These are phyloP conservation scores for Taurulus bubalis DNA, from an alignment of 2,113 vertebrate species.

Conservation along the genomic window DNA sequence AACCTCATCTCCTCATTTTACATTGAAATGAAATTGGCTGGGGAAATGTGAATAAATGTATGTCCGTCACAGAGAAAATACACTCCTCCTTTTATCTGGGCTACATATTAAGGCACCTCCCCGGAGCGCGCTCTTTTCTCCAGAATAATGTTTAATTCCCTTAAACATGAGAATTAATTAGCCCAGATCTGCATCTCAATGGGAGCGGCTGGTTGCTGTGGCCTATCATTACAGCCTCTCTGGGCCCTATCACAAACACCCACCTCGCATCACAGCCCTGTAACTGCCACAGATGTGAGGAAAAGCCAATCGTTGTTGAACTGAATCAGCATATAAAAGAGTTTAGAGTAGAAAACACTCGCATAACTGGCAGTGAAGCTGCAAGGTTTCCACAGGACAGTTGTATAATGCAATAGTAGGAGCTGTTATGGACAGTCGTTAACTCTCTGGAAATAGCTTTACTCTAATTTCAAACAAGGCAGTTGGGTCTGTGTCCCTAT, in stretches of 20 bases:
- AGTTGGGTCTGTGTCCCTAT: background rate
- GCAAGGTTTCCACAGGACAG: background rate
- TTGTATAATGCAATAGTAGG: background rate
- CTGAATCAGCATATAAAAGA: conserved; percentile 53
- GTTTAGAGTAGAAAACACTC: background rate
- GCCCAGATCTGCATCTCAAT: conserved; percentile 84
- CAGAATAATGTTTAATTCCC: conserved; percentile 84
- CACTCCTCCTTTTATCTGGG: conserved; percentile 78
- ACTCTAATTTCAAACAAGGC: conserved; percentile 3
- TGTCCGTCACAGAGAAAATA: conserved; percentile 65
- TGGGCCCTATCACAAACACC: conserved; percentile 64
- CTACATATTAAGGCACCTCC: conserved; percentile 77
- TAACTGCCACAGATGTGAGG: background rate
- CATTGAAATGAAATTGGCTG: conserved; percentile 80
- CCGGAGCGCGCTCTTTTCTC: conserved; percentile 66
- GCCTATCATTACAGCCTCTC: conserved; percentile 50
- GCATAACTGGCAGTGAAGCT: background rate
- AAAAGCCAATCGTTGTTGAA: background rate
- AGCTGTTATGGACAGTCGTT: conserved; percentile 19
- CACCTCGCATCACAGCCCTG: background rate
- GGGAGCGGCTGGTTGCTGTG: conserved; percentile 59
- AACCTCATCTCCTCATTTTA: conserved; percentile 77
- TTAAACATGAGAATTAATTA: conserved; percentile 87
- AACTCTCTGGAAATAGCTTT: conserved; percentile 30
- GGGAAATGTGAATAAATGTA: conserved; percentile 74